Percentiles rank a stretch among this genome's conserved stretches.
These are phyloP conservation scores for Myotis vivesi DNA, from an alignment of 2,797 vertebrate species.

Conservation along the genomic window DNA sequence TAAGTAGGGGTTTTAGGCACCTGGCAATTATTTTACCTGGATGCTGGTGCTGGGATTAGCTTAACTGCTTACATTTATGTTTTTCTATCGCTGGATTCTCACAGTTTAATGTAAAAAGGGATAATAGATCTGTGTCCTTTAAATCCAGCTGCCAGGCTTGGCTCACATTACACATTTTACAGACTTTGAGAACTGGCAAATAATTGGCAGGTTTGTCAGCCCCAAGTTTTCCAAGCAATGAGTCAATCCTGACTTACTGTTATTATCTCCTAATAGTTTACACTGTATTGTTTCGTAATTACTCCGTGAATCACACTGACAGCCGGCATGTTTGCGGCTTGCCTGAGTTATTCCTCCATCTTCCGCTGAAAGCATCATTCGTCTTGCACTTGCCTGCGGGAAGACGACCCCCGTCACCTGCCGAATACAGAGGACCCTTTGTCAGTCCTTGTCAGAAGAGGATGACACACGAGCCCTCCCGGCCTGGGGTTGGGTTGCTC, in stretches of 20 bases:
- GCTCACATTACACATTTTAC: conserved; percentile 48
- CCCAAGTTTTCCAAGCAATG: conserved; percentile 65
- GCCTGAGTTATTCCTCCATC: conserved; percentile 60
- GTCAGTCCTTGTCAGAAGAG: conserved; percentile 42
- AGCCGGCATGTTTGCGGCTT: conserved; percentile 58
- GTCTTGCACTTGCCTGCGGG: conserved; percentile 44
- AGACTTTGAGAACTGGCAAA: conserved; percentile 50
- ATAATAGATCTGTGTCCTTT: conserved; percentile 38
- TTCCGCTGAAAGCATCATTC: conserved; percentile 52
- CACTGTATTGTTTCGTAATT: conserved; percentile 79
- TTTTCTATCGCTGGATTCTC: conserved; percentile 38
- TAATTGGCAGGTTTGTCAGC: conserved; percentile 53
- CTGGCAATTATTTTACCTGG: conserved; percentile 24
- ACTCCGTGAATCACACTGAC: conserved; percentile 79
- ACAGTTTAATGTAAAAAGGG: conserved; percentile 42
- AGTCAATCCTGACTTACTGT: conserved; percentile 76
- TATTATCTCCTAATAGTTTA: conserved; percentile 81
- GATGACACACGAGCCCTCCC: background rate
- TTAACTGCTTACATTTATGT: conserved; percentile 40
- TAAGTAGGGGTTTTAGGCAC: background rate
- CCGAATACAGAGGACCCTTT: background rate
- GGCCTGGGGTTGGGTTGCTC: conserved; percentile 23
- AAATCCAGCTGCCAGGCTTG: conserved; percentile 59
- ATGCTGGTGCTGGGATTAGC: conserved; percentile 3
- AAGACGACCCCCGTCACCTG: conserved; percentile 56